Percentiles rank a stretch among this genome's conserved stretches.
Conservation (phyloP, 2,113 vertebrate species). For the Lota lota region DNA sequence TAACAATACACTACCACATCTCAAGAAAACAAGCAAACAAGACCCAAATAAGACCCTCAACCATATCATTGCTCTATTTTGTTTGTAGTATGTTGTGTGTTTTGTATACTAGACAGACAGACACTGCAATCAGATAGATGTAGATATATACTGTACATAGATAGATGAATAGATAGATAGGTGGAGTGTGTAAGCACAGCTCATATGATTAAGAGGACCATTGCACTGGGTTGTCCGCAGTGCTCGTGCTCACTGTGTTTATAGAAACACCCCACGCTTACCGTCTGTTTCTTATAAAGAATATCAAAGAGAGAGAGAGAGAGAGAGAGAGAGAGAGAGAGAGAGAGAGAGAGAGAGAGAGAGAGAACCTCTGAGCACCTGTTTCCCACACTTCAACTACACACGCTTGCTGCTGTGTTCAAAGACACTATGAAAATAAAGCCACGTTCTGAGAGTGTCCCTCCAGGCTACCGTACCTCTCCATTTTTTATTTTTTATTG, state of each 20-base stretch:
- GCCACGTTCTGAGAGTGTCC: conserved; percentile 31
- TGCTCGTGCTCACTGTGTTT: conserved; percentile 57
- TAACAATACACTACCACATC: no score
- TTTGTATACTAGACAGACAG: no score
- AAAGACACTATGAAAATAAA: conserved; percentile 59
- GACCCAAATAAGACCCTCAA: no score
- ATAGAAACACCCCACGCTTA: conserved; percentile 56
- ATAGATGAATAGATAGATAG: no score
- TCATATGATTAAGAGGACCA: no score
- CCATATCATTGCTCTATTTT: no score
- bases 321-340: conserved; percentile 10
- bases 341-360: conserved; percentile 33
- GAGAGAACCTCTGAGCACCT: conserved; percentile 71
- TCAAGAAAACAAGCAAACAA: no score
- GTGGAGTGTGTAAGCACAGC: no score
- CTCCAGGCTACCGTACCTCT: conserved; percentile 27
- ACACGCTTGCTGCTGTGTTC: conserved; percentile 61
- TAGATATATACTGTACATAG: no score
- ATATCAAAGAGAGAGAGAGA: conserved; percentile 67
- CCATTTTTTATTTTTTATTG: neutral
- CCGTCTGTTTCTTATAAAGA: conserved; percentile 78
- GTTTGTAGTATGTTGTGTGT: no score
- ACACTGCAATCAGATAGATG: no score
- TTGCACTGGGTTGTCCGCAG: no score
- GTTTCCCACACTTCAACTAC: conserved; percentile 77